Base-by-base conservation (phyloP, 2,797 vertebrate genomes). In the Synaphobranchus kaupii region DNA sequence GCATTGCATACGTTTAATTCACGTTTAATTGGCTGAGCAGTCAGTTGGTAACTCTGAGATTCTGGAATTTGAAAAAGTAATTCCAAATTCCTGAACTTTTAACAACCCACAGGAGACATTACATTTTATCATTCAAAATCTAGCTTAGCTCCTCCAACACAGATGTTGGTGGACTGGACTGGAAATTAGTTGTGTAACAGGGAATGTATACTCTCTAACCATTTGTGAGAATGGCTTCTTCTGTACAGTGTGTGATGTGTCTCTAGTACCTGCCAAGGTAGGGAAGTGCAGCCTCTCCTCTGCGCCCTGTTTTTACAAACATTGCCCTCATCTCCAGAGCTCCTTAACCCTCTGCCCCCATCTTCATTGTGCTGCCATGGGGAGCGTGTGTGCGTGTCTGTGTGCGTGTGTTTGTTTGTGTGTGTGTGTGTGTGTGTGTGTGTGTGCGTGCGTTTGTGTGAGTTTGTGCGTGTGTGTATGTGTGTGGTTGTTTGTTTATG, bases 331-430 rank as follows among this genome's bases (percentile, higher is more conserved):
- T 54, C 76, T 84, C 60, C 81, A 48, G 63, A 50, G 50, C 80
- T 87, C 80, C 86, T 87, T 87, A 87, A 87, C 86, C 86, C 31
- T 6, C 7, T 13, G 47, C 80, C 48, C 81, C 81, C 47, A 48
- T 87, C 81, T 81, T 71, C 78, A 28, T 63, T 83, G 58, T 83
- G 81, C 86, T 82, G 86, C 31, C 73, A 76, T 76, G 4, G 34
- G 48, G 81, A 50, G 63, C 60, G 34, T 76, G 13, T 31, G 63
- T 31, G 39, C 1, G 39, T 39, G 39, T 39, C 1, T 39, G 39
- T 39, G 39, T 39, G 87, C 22, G 50, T 56, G 48, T 50, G 54
- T 9, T 2, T 56, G 80, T 86, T 54, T 71, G 48, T 52, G 22
- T 68, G 22, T 22, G 56, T 71, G 10, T 90, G 39, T 81, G 20